Evolutionary conservation across 2,797 vertebrate species (phyloP), one percentile per base, ranked within the genome.

Genomic region (Hemitrygon akajei): DNA sequence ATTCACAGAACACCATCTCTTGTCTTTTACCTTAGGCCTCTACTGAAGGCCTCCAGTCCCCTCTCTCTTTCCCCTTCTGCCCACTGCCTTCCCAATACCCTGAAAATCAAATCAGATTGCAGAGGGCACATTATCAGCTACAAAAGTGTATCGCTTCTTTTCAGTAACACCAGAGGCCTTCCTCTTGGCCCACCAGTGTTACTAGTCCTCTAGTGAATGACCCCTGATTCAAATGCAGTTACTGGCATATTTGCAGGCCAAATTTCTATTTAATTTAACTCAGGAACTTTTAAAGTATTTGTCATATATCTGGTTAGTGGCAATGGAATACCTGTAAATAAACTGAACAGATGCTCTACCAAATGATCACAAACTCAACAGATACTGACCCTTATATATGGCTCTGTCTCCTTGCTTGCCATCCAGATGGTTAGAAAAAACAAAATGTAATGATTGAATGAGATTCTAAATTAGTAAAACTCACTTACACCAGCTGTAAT

Each of bases 371-470:
- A 92, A 92, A 10, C 66, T 73, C 20, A 71, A 47, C 22, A 58
- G 11, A 30, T 7, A 47, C 22, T 56, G 40, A 58, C 69, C 71
- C 22, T 92, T 92, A 47, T 27, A 58, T n/a, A 37, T 75, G 66
- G 71, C 40, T 16, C 12, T 0, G 40, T 76, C 73, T 47, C 22
- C 22, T 58, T 71, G 7, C 40, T 66, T 91, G 79, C 47, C 60
- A 93, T 71, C 22, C 94, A 94, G 93, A 93, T 93, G 94, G 93
- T 58, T 56, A 7, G 37, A 76, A 58, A 56, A 5, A 93, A 75
- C 66, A 56, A 92, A 92, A 27, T 75, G 69, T 71, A 47, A 93
- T 93, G 71, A 93, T 75, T 93, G 27, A 76, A 56, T 94, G 77
- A 93, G 80, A 94, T 4, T 77, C 79, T 79, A 93, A 93, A 14